Evolutionary conservation across 2,113 vertebrate species (phyloP).

Genomic region (Laticauda colubrina): DNA sequence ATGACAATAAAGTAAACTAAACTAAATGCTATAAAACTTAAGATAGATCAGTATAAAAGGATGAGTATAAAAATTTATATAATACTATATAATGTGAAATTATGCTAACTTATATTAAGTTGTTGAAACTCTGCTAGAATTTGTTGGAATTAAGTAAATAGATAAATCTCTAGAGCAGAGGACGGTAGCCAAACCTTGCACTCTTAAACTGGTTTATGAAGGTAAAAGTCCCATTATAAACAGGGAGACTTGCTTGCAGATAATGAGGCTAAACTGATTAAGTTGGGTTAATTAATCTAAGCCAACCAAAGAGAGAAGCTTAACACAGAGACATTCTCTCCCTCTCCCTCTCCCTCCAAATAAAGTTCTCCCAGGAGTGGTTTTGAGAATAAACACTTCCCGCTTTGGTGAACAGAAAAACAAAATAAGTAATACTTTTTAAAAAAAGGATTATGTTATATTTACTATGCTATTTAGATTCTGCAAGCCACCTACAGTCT

Average conservation of each 20-base stretch:
- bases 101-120: not conserved
- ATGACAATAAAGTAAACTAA: too few species aligned
- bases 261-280: not conserved
- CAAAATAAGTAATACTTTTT: not conserved
- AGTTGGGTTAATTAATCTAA: not conserved
- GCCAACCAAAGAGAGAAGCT: not conserved
- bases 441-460: not conserved
- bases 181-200: not conserved
- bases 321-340: too few species aligned
- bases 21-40: not conserved
- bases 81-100: not conserved
- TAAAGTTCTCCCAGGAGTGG: not conserved
- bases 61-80: not conserved
- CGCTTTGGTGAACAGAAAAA: not conserved
- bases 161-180: not conserved
- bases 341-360: not conserved
- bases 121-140: not conserved
- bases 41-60: not conserved
- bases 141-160: not conserved
- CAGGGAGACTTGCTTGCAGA: not conserved
- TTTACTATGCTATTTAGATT: not conserved
- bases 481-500: not conserved
- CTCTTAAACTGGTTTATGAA: not conserved
- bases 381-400: not conserved
- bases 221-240: not conserved